Percentiles rank a stretch among this genome's conserved stretches.
phyloP scores from a whole-genome alignment of 2,113 vertebrate species.

The Tachuris rubrigastra region DNA sequence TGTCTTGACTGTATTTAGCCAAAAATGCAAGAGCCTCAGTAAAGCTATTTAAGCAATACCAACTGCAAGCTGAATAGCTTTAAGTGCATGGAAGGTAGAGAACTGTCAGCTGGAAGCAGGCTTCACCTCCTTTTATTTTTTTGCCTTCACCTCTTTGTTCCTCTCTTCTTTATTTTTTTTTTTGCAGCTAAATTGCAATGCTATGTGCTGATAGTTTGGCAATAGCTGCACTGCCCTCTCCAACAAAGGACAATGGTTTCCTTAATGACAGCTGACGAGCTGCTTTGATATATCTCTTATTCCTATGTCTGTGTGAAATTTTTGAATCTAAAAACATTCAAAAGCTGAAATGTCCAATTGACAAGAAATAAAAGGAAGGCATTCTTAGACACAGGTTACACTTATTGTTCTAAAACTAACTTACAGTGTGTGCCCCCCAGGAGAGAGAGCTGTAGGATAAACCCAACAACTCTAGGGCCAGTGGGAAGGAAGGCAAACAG shows the following conservation, averaged over 20 bases:
- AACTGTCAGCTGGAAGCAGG: neutral
- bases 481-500: neutral
- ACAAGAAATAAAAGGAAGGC: neutral
- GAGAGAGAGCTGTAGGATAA: slow-evolving; percentile 13
- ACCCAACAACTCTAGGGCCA: neutral
- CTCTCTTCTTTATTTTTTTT: neutral
- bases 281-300: neutral
- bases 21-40: neutral
- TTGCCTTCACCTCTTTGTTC: neutral
- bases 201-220: neutral
- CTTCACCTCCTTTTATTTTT: neutral
- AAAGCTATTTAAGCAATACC: neutral
- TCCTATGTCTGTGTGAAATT: neutral
- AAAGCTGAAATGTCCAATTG: neutral
- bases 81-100: neutral
- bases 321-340: slow-evolving; percentile 4
- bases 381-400: neutral
- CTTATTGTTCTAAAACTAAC: neutral
- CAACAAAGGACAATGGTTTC: neutral
- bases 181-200: neutral
- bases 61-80: neutral
- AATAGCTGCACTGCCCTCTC: neutral
- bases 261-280: neutral
- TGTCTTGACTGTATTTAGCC: neutral
- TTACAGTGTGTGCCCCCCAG: neutral